Base-by-base conservation (phyloP, 1,140 invertebrate genomes). In the Phocides pigmalion region DNA sequence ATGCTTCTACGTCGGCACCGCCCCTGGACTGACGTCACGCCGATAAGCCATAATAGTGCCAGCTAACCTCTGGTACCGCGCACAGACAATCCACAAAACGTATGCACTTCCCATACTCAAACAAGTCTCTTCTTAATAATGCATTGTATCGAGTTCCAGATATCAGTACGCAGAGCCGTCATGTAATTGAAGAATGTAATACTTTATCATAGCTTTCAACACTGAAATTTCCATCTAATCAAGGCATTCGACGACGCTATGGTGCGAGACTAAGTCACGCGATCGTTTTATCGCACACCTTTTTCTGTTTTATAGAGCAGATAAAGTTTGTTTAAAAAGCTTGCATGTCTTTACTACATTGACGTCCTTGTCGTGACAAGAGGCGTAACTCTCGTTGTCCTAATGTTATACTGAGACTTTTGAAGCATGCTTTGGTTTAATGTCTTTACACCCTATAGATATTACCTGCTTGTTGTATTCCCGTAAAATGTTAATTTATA, bases 1-100 rank as follows among this genome's bases (percentile, higher is more conserved):
- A 89, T 87, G 81, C 84, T 76, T 88, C 83, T 87, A 89, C 85
- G 81, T 87, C 87, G 87, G 84, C 84, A 84, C 80, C 85, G 79
- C 81, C 81, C 81, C 65, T 77, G 77, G 77, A 81, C 78, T 87
- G 82, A 89, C 87, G 82, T 89, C 81, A 89, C 79, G 76, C 76
- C 81, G 75, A 84, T 82, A 85, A 79, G 75, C 70, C 68, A 79
- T 81, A n/a, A n/a, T n/a, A 87, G 86, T 89, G 84, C 86, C 85
- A 83, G 77, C 72, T 68, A 77, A 75, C 68, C 72, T 75, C 72
- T 84, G 82, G 86, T 84, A 88, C 84, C 76, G 75, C 65, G 72
- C 35, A 62, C 66, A 32, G 50, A 62, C 39, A 32, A n/a, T 58
- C 14, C 39, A 22, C 20, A 11, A 12, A 41, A 58, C 35, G 46